Evolutionary conservation across 2,797 vertebrate genomes (phyloP).

Genomic region (Tympanoctomys barrerae): DNA sequence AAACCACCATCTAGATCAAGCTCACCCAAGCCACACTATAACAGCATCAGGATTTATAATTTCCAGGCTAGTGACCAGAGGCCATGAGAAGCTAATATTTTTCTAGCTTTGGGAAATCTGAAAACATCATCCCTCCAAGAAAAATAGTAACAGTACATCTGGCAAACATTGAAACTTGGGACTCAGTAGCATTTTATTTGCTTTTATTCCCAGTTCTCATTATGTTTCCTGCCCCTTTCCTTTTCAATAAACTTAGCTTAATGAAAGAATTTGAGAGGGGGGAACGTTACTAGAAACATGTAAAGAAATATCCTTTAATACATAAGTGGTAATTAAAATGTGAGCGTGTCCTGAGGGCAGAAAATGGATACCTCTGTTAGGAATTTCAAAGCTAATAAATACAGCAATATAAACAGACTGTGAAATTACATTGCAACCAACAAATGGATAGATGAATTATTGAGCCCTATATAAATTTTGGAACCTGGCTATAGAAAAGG

Average conservation of each 20-base stretch:
- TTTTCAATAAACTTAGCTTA: conserved; percentile 77
- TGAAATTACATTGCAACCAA: conserved; percentile 75
- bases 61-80: conserved; percentile 45
- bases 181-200: conserved; percentile 53
- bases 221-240: conserved; percentile 49
- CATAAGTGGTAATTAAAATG: conserved; percentile 78
- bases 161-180: conserved; percentile 41
- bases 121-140: conserved; percentile 46
- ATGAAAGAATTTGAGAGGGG: conserved; percentile 72
- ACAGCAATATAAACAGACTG: conserved; percentile 64
- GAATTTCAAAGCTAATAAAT: conserved; percentile 83
- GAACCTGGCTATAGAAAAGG: conserved; percentile 51
- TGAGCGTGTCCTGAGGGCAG: conserved; percentile 66
- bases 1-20: conserved; percentile 48
- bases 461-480: conserved; percentile 69
- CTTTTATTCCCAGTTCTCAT: conserved; percentile 68
- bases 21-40: conserved; percentile 21
- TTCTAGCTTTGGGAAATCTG: conserved; percentile 61
- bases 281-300: conserved; percentile 73
- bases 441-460: conserved; percentile 65
- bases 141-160: conserved; percentile 46
- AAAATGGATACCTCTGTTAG: conserved; percentile 75
- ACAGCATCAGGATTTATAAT: conserved; percentile 37
- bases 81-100: conserved; percentile 40
- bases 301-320: conserved; percentile 78